Conservation (phyloP, 2,797 vertebrate species). For the Hydrocynus forskahlii region DNA sequence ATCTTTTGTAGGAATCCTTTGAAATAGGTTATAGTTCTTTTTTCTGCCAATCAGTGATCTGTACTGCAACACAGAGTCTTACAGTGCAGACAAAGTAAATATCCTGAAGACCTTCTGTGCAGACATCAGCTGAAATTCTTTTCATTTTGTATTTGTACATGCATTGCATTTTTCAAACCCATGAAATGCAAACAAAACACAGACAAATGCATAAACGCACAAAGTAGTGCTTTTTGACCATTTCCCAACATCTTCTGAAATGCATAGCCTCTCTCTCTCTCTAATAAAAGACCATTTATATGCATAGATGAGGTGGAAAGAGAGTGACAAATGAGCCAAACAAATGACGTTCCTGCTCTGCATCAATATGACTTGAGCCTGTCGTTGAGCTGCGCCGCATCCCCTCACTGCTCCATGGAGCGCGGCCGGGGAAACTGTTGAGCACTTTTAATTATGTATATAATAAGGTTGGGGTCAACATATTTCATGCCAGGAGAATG, state of each 20-base stretch:
- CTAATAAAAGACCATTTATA: constrained; percentile 77
- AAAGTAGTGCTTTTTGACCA: neutral
- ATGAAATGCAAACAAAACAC: neutral
- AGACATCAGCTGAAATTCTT: neutral
- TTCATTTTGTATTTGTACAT: neutral
- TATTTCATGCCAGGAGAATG: constrained; percentile 90
- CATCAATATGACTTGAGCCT: constrained; percentile 75
- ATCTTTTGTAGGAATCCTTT: too few species aligned
- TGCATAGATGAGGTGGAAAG: constrained; percentile 66
- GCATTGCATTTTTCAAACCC: neutral
- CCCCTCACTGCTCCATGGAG: constrained; percentile 60
- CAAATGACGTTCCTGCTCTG: constrained; percentile 74
- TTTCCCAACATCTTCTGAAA: constrained; percentile 9
- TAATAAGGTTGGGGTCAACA: constrained; percentile 88
- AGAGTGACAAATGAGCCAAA: constrained; percentile 78
- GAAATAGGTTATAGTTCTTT: too few species aligned
- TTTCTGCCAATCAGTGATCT: too few species aligned
- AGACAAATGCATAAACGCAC: constrained; percentile 3
- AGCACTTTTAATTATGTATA: constrained; percentile 86
- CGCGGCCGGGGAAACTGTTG: constrained; percentile 78
- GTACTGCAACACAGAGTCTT: neutral
- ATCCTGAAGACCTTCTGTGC: neutral
- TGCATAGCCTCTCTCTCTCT: constrained; percentile 37
- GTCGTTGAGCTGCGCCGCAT: constrained; percentile 65
- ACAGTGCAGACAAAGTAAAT: neutral